Evolutionary conservation across 1,140 invertebrate genomes (phyloP), one percentile per base, ranked within the genome.

Genomic region (Pseudomyrmex pallidus): DNA sequence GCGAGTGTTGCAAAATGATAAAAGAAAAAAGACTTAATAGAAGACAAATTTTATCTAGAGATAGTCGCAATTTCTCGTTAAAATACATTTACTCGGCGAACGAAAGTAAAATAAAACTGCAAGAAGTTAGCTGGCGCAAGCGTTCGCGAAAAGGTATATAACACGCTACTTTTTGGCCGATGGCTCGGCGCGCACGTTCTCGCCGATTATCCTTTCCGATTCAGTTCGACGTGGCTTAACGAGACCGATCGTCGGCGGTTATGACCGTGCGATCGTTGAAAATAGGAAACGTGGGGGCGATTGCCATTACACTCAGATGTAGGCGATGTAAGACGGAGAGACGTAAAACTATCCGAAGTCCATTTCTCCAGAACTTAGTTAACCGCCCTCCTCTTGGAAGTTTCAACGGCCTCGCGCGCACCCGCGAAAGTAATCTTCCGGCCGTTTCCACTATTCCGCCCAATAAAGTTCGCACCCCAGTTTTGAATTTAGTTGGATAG

Each of bases 381-480:
- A 91, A 89, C 90, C 89, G 61, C 84, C 88, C 35, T 35, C 90
- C 85, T 90, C 83, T 90, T 90, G 63, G 70, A 91, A 92, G 89
- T 92, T 92, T 91, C 90, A 92, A 91, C 91, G 86, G 89, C 86
- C 80, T 86, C 78, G 72, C 78, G 73, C 85, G 74, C 64, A 44
- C 56, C 59, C 66, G 25, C 56, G 78, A 84, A 90, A 90, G 90
- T 90, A 91, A 91, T 91, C 88, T 91, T 90, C 87, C 70, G 84
- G 76, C 86, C 86, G 76, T 90, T 90, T 74, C 78, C 67, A 83
- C 77, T 85, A 73, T 85, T 85, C 87, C 88, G 87, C 66, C 66
- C 76, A 80, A 90, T 91, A 91, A 91, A 92, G 85, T 92, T 92
- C 85, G 86, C 88, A 90, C 90, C 82, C 87, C 86, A 91, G 89